Conservation (phyloP, 2,888 invertebrate genomes). For the Drosophila lacicola region DNA sequence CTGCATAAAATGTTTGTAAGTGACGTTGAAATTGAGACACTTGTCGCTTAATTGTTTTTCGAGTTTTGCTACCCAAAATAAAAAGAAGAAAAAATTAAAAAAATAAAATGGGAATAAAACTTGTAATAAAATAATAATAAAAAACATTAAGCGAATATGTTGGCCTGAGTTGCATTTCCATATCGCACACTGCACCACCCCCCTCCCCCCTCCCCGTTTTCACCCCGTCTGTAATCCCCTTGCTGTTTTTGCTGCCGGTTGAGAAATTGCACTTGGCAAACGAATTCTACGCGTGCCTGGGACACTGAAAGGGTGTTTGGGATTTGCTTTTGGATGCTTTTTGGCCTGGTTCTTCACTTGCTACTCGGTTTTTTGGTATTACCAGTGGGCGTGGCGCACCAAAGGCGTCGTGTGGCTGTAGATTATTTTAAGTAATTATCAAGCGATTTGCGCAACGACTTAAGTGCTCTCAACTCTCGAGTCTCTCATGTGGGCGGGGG, state of each 20-base stretch:
- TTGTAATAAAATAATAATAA: constrained; percentile 35
- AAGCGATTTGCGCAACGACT: constrained; percentile 75
- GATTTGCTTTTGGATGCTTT: constrained; percentile 54
- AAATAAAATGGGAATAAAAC: constrained; percentile 15
- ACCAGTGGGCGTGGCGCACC: constrained; percentile 26
- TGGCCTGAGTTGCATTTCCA: constrained; percentile 47
- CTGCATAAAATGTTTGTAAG: constrained; percentile 82
- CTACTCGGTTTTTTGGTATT: constrained; percentile 23
- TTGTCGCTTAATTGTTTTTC: constrained; percentile 82
- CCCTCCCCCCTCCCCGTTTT: neutral
- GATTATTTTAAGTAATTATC: constrained; percentile 80
- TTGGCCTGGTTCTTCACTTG: constrained; percentile 43
- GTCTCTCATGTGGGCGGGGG: neutral
- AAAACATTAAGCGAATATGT: constrained; percentile 62
- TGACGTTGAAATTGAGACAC: constrained; percentile 82
- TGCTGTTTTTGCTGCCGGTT: constrained; percentile 59
- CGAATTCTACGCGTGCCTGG: constrained; percentile 61
- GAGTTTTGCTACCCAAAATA: constrained; percentile 65
- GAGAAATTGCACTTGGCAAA: constrained; percentile 69
- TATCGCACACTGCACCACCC: constrained; percentile 1
- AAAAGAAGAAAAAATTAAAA: constrained; percentile 14
- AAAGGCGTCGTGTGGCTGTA: constrained; percentile 54
- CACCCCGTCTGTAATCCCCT: neutral
- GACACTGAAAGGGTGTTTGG: constrained; percentile 59
- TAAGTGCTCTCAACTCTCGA: constrained; percentile 58